Base-by-base conservation (phyloP, 2,888 invertebrate genomes). In the Dyspetes luteomarginatus region DNA sequence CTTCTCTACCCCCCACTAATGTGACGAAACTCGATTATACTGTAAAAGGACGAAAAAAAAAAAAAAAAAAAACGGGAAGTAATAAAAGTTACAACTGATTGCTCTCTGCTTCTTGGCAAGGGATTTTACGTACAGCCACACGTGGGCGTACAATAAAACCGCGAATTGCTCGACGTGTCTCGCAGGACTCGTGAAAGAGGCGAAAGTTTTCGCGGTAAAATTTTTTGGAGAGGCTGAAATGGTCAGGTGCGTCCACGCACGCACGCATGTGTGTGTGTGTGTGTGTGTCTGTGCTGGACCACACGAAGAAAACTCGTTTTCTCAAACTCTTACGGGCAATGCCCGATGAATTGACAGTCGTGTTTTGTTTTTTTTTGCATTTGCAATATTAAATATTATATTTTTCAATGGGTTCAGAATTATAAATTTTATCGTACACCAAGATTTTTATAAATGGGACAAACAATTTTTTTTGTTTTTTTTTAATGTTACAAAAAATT, bases 121-220 rank as follows among this genome's bases (percentile, higher is more conserved):
- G 26, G 30, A 68, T 78, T 73, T 36, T n/a, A n/a, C n/a, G n/a
- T n/a, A n/a, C n/a, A n/a, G n/a, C n/a, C n/a, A 73, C 30, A 58
- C 43, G 74, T 58, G 69, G 48, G 60, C 56, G 76, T 30, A 17
- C 15, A 71, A 48, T 36, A 68, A 67, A 78, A 73, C 55, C 78
- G 60, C 78, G 55, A 55, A 36, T 79, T 17, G 36, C n/a, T 24
- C 19, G 30, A 69, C 45, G 5, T 30, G 28, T 36, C 41, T 24
- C 64, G 43, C 22, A 19, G 58, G 26, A 26, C 45, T 41, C 52
- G 19, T 4, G 12, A 36, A 41, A 62, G 65, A 67, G 76, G 74
- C 72, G 76, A 80, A 80, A 80, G 80, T 80, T 80, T 80, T 76
- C 80, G 67, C 80, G 76, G 80, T 76, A 72, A 80, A 80, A 80